Percentiles rank a stretch among this genome's conserved stretches.
phyloP scores from a whole-genome alignment of 1,140 invertebrate genomes.

The Heliothis subflexa region DNA sequence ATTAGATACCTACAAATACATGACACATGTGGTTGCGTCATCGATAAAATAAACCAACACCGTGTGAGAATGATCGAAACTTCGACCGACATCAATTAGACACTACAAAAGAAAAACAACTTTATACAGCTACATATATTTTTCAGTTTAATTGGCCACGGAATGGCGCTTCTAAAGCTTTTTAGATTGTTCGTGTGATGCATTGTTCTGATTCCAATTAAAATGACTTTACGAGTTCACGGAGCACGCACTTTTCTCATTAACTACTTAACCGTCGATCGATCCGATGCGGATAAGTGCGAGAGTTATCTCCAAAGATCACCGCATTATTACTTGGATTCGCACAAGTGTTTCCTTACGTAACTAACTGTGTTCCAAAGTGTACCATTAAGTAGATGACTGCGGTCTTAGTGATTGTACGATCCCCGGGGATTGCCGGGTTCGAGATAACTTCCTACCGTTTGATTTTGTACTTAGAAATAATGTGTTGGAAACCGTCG shows the following conservation, averaged over 20 bases:
- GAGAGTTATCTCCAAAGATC: not conserved
- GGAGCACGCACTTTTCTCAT: not conserved
- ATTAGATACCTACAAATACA: slow-evolving; percentile 5
- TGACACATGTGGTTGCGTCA: slow-evolving; percentile 15
- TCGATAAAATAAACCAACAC: slow-evolving; percentile 4
- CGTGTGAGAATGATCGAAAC: not conserved
- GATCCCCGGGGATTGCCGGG: not conserved
- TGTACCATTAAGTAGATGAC: not conserved
- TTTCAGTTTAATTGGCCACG: slow-evolving; percentile 9
- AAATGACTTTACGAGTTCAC: not conserved
- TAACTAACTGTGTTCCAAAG: slow-evolving; percentile 7
- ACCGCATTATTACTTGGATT: slow-evolving; percentile 11
- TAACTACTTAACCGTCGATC: not conserved
- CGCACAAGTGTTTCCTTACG: slow-evolving; percentile 12
- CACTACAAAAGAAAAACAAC: slow-evolving; percentile 4
- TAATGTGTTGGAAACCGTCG: not conserved
- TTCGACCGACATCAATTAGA: slow-evolving; percentile 13
- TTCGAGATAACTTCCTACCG: not conserved
- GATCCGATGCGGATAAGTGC: not conserved
- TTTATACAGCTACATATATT: not conserved
- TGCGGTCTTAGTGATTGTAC: slow-evolving; percentile 13
- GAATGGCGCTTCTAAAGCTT: not conserved
- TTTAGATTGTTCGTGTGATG: not conserved
- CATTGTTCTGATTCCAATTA: not conserved
- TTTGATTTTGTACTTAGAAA: not conserved